These are phyloP conservation scores for Drosophila bocqueti DNA, from an alignment of 1,140 invertebrate species.

Conservation along the genomic window DNA sequence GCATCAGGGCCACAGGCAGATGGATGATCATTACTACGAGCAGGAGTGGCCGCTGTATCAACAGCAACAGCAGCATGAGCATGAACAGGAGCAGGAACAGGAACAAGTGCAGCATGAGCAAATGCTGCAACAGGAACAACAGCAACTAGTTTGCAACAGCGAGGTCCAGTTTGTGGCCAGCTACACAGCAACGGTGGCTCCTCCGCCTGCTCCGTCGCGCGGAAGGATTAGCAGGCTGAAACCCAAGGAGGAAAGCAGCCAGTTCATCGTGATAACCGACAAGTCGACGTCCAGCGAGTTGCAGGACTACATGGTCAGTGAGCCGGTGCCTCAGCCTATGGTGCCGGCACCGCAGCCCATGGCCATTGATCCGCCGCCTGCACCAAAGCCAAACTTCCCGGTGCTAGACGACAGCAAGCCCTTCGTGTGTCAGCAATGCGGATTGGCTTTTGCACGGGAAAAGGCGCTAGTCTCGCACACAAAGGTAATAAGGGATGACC, in stretches of 20 bases:
- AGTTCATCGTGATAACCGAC: constrained; percentile 62
- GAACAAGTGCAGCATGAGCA: constrained; percentile 8
- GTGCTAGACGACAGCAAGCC: constrained; percentile 90
- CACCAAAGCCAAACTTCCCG: constrained; percentile 81
- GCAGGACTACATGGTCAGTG: constrained; percentile 45
- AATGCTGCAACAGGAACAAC: constrained; percentile 13
- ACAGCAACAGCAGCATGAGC: constrained; percentile 38
- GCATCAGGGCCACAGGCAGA: constrained; percentile 48
- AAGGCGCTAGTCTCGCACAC: constrained; percentile 91
- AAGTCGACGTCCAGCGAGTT: constrained; percentile 28
- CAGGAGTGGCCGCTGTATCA: constrained; percentile 73
- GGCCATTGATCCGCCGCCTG: constrained; percentile 36
- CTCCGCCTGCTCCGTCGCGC: constrained; percentile 43
- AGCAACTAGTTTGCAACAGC: constrained; percentile 37
- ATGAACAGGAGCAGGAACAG: constrained; percentile 9
- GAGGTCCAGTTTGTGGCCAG: constrained; percentile 27
- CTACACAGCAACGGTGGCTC: constrained; percentile 23
- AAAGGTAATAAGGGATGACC: constrained; percentile 81
- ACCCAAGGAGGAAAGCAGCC: constrained; percentile 73
- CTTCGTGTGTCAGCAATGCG: constrained; percentile 92
- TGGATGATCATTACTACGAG: constrained; percentile 78
- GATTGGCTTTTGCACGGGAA: constrained; percentile 91
- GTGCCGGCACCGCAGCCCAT: constrained; percentile 7
- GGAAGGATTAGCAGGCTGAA: constrained; percentile 77
- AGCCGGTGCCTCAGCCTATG: constrained; percentile 15